phyloP scores from a whole-genome alignment of 2,797 vertebrate species.

The Enteromius fasciolatus region DNA sequence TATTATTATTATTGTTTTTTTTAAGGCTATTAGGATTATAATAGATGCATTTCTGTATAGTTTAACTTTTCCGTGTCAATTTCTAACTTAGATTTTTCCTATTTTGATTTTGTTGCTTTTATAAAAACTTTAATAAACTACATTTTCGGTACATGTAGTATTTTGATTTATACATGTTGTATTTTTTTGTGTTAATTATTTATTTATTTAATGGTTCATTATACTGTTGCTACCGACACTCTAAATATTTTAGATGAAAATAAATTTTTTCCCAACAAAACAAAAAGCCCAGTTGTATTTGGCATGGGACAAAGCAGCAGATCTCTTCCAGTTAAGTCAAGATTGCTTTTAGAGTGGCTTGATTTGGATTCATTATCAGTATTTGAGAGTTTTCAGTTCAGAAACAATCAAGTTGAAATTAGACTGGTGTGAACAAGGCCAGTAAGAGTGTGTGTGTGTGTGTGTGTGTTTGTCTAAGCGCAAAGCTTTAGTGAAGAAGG shows the following conservation, averaged over 20 bases:
- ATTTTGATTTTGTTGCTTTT: not conserved
- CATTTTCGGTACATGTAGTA: not conserved
- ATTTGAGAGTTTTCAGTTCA: not conserved
- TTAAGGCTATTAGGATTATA: not conserved
- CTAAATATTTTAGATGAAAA: not conserved
- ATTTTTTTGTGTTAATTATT: not conserved
- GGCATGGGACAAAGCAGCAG: not conserved
- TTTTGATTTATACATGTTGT: not conserved
- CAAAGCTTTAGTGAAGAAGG: slow-evolving; percentile 7
- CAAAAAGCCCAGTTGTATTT: not conserved
- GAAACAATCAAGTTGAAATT: not conserved
- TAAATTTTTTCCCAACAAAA: not conserved
- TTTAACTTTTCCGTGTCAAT: not conserved
- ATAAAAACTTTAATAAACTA: not conserved
- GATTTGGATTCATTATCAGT: not conserved
- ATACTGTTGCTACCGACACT: not conserved
- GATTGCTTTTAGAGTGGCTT: not conserved
- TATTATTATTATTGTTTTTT: too few species aligned
- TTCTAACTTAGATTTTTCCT: not conserved
- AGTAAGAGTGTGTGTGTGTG: not conserved
- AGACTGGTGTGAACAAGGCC: not conserved
- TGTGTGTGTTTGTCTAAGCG: not conserved
- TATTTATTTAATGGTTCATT: not conserved
- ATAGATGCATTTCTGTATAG: not conserved
- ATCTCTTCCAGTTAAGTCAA: not conserved